Percentiles rank a stretch among this genome's conserved stretches.
These are phyloP conservation scores for Larimichthys polyactis DNA, from an alignment of 2,113 vertebrate genomes.

Conservation along the genomic window DNA sequence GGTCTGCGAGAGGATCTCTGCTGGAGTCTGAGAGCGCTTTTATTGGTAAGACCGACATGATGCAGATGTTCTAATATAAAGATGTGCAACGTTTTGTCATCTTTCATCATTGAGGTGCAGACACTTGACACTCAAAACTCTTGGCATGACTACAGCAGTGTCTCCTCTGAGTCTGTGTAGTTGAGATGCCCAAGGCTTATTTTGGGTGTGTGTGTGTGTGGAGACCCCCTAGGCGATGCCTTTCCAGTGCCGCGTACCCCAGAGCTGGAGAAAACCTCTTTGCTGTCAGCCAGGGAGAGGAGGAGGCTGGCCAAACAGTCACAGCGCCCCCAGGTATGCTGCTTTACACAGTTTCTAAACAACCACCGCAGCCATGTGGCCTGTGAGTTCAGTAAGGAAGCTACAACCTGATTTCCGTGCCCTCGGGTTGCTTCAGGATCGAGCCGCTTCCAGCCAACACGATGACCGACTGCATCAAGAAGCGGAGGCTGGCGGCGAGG, in stretches of 20 bases:
- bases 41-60: constrained; percentile 85
- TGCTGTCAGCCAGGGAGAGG: constrained; percentile 87
- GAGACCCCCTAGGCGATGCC: constrained; percentile 87
- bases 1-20: constrained; percentile 86
- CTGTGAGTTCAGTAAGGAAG: neutral
- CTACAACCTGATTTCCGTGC: neutral
- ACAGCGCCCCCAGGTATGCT: constrained; percentile 63
- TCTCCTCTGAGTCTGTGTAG: neutral
- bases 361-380: too few species aligned
- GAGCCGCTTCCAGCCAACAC: constrained; percentile 21
- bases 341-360: neutral
- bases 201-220: constrained; percentile 23
- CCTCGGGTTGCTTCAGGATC: constrained; percentile 28
- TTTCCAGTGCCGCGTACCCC: constrained; percentile 81
- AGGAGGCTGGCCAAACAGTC: constrained; percentile 83
- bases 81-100: neutral
- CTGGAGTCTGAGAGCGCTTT: constrained; percentile 94
- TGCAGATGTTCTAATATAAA: neutral
- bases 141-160: neutral
- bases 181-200: neutral
- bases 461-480: constrained; percentile 10
- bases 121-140: neutral
- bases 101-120: neutral
- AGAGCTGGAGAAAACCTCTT: constrained; percentile 49
- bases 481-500: neutral